Evolutionary conservation across 2,113 vertebrate species (phyloP), one percentile per base, ranked within the genome.

Genomic region (Microcebus tavaratra): DNA sequence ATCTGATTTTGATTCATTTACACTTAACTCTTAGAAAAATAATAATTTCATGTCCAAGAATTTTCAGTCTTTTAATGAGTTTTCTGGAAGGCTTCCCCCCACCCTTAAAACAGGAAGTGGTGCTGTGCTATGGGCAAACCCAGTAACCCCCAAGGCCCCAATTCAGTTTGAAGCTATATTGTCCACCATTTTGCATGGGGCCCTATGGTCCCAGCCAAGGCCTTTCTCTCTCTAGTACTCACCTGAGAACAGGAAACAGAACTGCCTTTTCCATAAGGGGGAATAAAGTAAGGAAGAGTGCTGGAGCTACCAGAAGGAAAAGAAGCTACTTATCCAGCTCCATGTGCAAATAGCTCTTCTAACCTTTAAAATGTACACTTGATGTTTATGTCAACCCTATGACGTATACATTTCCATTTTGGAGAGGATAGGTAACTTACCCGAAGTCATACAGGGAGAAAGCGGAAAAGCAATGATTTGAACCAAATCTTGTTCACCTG

Each of bases 1-100:
- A n/a, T 97, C 98, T 98, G 96, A 93, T 97, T 98, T 97, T 94
- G 73, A 97, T 98, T 97, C 97, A 97, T 97, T 97, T 95, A 96
- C 96, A 97, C 97, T 96, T 95, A 92, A 90, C 67, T 96, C 94
- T 96, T 85, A 4, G 65, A 76, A 96, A 92, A 93, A 76, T 12
- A 91, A 80, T 75, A 95, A 97, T 96, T 96, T 98, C 97, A 97
- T 97, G 96, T 97, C 96, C 94, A 92, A 95, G 81, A 97, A 97
- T 95, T 96, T 95, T 95, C 83, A 97, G 67, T 72, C 72, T 97
- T 89, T 85, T 97, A 97, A 92, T 97, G 93, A 97, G 76, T 94
- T 97, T 97, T 98, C 95, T 96, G 96, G 90, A 87, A 96, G 94
- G 67, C 63, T 78, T 93, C 45, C 45, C 45, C 39, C 59, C 68